Evolutionary conservation across 1,140 invertebrate species (phyloP).

Genomic region (Aporrectodea caliginosa): DNA sequence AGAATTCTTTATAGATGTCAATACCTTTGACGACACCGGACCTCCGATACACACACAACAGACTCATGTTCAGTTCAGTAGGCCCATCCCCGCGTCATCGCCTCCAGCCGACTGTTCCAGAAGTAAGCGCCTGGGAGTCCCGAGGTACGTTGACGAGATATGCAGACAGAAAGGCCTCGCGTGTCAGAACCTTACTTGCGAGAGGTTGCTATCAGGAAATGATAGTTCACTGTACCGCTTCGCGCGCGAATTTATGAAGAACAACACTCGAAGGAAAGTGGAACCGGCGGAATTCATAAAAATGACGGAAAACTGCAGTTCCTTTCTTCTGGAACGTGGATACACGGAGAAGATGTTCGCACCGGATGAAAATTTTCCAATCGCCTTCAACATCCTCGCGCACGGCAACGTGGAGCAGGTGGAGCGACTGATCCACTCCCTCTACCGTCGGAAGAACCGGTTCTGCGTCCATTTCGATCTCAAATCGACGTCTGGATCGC

Average conservation of each 20-base stretch:
- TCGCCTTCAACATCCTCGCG: conserved; percentile 48
- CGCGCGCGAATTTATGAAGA: not conserved
- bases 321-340: not conserved
- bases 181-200: not conserved
- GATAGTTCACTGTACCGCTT: not conserved
- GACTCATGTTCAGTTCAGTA: too few species aligned
- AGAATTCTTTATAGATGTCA: too few species aligned
- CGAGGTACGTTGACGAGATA: not conserved
- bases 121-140: not conserved
- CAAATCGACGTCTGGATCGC: conserved; percentile 34
- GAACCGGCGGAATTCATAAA: not conserved
- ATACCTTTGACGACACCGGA: too few species aligned
- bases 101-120: not conserved
- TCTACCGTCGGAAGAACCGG: conserved; percentile 48
- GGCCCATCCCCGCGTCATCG: too few species aligned
- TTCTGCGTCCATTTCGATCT: conserved; percentile 51
- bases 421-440: conserved; percentile 42
- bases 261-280: not conserved
- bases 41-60: too few species aligned
- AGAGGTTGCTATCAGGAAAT: not conserved
- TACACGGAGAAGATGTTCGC: not conserved
- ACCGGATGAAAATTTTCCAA: conserved; percentile 34
- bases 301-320: not conserved
- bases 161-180: not conserved
- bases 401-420: conserved; percentile 46